Base-by-base conservation (phyloP, 2,113 vertebrate genomes). In the Phycodurus eques region DNA sequence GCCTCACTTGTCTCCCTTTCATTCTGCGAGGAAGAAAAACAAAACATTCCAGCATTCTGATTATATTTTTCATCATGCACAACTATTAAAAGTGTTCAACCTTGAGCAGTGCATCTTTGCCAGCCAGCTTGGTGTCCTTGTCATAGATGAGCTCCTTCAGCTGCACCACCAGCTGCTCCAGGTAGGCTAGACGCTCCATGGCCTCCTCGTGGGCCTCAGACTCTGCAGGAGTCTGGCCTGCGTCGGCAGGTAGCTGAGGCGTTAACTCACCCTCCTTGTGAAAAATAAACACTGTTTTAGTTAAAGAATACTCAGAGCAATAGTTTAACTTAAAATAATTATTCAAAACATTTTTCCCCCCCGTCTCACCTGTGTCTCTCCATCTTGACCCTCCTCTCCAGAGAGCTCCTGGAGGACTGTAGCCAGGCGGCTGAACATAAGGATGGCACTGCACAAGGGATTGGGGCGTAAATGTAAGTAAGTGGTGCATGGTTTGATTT, bases 381-480 rank as follows among this genome's bases (percentile, higher is more conserved):
- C 91, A 83, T 90, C 90, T 13, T 69, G 66, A 19, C 74, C 87
- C 82, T 94, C 92, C 79, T 93, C 92, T 75, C 95, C 94, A 20
- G 95, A 96, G 67, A 98, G 89, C 82, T 98, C 96, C 73, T 97
- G 95, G 71, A 98, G 89, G 83, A 98, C 95, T 0, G 90, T 93
- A 81, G 96, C 95, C 84, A 98, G 90, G 76, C 94, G 95, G 56
- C 94, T 97, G 17, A 98, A 88, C 96, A 98, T 99, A 51, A 75
- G 80, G 89, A 86, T 84, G 75, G 79, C 83, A 84, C 96, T 98
- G 76, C 39, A 54, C 17, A 39, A 22, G 35, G 31, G 35, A 63
- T 10, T 17, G 35, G 35, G 17, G 47, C 1, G 22, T n/a, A 44
- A 44, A 12, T 5, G 12, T 43, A 13, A 13, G 6, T 17, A 43